A percentile compares a stretch with the other conserved stretches of the same genome.
These are phyloP conservation scores for Digitonthophagus gazella DNA, from an alignment of 2,888 invertebrate genomes.

Conservation along the genomic window DNA sequence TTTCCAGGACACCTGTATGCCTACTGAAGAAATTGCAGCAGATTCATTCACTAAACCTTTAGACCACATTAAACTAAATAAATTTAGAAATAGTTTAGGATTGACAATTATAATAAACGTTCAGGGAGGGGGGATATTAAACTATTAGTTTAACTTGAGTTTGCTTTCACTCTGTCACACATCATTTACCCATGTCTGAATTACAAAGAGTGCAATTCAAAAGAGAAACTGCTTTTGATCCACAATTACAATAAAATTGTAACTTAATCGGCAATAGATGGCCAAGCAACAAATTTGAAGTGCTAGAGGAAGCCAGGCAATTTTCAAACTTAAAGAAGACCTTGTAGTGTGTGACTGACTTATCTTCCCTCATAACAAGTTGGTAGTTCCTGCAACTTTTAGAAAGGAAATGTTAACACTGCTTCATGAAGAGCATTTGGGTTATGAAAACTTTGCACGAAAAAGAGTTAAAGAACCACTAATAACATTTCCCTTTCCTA, in stretches of 20 bases:
- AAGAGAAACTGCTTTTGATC: not conserved
- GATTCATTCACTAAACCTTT: constrained; percentile 30
- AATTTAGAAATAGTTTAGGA: not conserved
- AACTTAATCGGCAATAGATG: not conserved
- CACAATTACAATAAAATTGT: not conserved
- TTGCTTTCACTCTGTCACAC: not conserved
- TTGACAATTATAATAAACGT: not conserved
- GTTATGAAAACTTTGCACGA: constrained; percentile 8
- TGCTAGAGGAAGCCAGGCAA: not conserved
- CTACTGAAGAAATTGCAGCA: constrained; percentile 24
- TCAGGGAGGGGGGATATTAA: not conserved
- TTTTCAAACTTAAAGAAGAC: not conserved
- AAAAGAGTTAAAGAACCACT: not conserved
- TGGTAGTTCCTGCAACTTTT: constrained; percentile 11
- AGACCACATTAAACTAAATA: not conserved
- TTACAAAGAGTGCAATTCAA: not conserved
- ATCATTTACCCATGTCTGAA: constrained; percentile 11
- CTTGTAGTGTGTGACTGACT: constrained; percentile 6
- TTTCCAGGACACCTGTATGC: too few species aligned
- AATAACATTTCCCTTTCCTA: not conserved
- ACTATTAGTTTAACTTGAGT: not conserved
- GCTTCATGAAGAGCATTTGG: constrained; percentile 19
- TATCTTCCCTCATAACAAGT: constrained; percentile 14
- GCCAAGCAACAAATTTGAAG: not conserved
- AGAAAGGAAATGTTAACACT: constrained; percentile 14